Percentiles rank a stretch among this genome's conserved stretches.
Conservation (phyloP, 2,888 invertebrate genomes). For the Sabellastarte sp. region DNA sequence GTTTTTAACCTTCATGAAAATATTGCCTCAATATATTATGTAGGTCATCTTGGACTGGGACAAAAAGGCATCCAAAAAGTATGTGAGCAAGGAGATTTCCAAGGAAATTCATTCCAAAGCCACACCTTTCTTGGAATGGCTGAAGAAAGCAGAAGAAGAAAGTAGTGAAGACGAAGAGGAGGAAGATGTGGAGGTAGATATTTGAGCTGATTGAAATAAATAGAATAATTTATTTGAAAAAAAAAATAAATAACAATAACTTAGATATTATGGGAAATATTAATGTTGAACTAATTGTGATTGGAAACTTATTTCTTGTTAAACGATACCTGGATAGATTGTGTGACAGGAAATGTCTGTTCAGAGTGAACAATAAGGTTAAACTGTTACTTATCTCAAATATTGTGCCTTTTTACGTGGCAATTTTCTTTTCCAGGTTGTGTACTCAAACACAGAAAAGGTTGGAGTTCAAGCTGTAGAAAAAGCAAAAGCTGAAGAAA, state of each 20-base stretch:
- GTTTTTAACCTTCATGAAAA: too few relatives aligned
- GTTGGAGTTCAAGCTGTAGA: conserved; percentile 42
- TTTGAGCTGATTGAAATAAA: too few relatives aligned
- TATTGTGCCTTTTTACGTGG: too few relatives aligned
- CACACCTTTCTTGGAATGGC: conserved; percentile 92
- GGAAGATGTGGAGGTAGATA: conserved; percentile 66
- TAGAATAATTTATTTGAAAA: not conserved
- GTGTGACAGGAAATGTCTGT: too few relatives aligned
- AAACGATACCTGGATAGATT: too few relatives aligned
- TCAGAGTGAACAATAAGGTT: too few relatives aligned
- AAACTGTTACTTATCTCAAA: too few relatives aligned
- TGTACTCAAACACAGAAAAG: conserved; percentile 43
- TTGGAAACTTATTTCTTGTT: not conserved
- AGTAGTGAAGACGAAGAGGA: conserved; percentile 74
- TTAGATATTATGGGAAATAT: too few relatives aligned
- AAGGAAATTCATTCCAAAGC: conserved; percentile 90
- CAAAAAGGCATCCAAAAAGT: conserved; percentile 82
- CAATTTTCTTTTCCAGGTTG: conserved; percentile 36
- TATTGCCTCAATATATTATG: too few relatives aligned
- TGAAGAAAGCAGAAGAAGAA: conserved; percentile 90
- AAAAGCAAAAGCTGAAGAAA: too few relatives aligned
- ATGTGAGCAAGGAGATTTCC: conserved; percentile 78
- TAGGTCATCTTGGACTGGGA: conserved; percentile 93
- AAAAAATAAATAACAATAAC: too few relatives aligned
- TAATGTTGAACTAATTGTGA: conserved; percentile 2